These are phyloP conservation scores for Drosophila pseudotakahashii DNA, from an alignment of 2,888 invertebrate genomes.

Conservation along the genomic window DNA sequence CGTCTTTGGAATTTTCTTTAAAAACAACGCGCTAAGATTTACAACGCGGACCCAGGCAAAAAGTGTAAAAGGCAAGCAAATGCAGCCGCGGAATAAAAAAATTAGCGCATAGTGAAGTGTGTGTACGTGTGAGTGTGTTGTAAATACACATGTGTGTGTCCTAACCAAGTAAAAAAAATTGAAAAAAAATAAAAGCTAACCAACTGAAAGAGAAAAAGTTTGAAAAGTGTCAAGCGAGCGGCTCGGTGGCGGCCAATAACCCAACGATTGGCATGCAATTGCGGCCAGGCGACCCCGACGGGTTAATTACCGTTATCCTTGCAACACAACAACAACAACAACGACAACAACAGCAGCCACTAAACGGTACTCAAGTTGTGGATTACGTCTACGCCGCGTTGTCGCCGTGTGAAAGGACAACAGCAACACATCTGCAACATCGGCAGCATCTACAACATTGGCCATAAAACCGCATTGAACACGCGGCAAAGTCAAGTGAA, in stretches of 20 bases:
- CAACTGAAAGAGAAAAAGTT: constrained; percentile 72
- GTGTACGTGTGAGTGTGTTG: constrained; percentile 15
- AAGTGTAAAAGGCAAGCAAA: constrained; percentile 72
- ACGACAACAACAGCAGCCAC: constrained; percentile 23
- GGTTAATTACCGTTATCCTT: constrained; percentile 76
- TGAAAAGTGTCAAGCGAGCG: constrained; percentile 74
- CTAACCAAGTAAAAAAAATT: too few relatives aligned
- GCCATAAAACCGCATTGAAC: constrained; percentile 27
- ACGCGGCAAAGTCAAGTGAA: constrained; percentile 53
- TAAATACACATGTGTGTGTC: constrained; percentile 1
- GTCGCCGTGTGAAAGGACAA: constrained; percentile 43
- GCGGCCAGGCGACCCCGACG: constrained; percentile 69
- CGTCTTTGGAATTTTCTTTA: constrained; percentile 52
- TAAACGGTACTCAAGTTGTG: constrained; percentile 53
- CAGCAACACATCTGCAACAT: constrained; percentile 16
- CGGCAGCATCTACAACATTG: constrained; percentile 8
- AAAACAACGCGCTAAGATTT: constrained; percentile 47
- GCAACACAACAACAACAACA: constrained; percentile 35
- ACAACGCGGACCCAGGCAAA: constrained; percentile 68
- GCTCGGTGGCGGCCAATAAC: constrained; percentile 64
- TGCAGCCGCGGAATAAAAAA: constrained; percentile 59
- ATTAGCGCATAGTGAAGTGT: constrained; percentile 77
- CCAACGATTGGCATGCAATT: constrained; percentile 56
- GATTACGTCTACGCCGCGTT: constrained; percentile 41
- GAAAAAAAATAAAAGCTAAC: constrained; percentile 59